Conservation (phyloP, 2,888 invertebrate genomes). For the Phyllotreta striolata region DNA sequence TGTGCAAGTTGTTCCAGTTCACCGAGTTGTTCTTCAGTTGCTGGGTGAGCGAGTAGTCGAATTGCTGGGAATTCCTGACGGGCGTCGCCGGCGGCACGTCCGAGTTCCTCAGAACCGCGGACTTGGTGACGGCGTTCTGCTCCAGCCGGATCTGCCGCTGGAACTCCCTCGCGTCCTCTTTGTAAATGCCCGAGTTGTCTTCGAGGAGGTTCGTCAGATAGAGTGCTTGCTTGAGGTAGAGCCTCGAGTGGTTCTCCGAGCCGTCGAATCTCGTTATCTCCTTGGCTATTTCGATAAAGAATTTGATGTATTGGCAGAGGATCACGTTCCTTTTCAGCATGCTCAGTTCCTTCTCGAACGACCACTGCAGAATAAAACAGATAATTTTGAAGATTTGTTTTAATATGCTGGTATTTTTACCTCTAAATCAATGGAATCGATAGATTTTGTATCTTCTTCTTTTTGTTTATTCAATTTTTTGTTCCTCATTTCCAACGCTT, state of each 20-base stretch:
- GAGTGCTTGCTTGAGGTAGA: conserved; percentile 76
- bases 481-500: conserved; percentile 37
- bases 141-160: conserved; percentile 36
- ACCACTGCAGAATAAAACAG: conserved; percentile 42
- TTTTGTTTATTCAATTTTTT: conserved; percentile 26
- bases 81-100: conserved; percentile 42
- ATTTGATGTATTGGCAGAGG: conserved; percentile 74
- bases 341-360: conserved; percentile 62
- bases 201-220: conserved; percentile 70
- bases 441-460: conserved; percentile 43
- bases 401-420: conserved; percentile 59
- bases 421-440: conserved; percentile 65
- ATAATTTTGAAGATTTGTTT: background rate
- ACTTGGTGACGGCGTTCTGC: conserved; percentile 37
- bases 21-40: conserved; percentile 39
- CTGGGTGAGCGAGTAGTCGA: conserved; percentile 37
- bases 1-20: conserved; percentile 39
- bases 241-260: conserved; percentile 66
- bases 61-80: conserved; percentile 41
- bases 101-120: conserved; percentile 26
- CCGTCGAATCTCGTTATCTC: conserved; percentile 70
- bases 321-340: conserved; percentile 68
- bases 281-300: conserved; percentile 76
- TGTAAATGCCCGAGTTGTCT: conserved; percentile 65
- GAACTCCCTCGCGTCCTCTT: conserved; percentile 55